Evolutionary conservation across 2,797 vertebrate genomes (phyloP), one percentile per base, ranked within the genome.

Genomic region (Podarcis siculus): DNA sequence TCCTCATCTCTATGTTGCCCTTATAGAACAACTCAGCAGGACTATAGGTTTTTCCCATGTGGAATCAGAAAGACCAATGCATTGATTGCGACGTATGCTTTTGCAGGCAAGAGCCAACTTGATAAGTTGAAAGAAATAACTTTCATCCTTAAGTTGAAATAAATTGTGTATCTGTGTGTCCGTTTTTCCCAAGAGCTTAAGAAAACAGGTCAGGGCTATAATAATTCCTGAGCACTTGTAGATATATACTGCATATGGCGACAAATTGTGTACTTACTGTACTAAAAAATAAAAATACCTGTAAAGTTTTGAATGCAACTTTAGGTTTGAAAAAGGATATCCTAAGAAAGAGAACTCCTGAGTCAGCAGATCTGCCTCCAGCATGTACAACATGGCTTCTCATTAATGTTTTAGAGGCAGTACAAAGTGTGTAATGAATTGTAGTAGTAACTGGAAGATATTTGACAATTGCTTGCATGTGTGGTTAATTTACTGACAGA

Each of bases 401-500:
- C 64, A 79, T 71, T 79, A 71, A 79, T n/a, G 15, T 79, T 15
- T 55, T 64, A 86, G 76, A 79, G 64, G 42, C 21, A 30, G 49
- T 35, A 67, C 67, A 37, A 67, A 67, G 30, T 55, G 76, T 30
- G 32, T 32, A 8, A 79, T 37, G 64, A 32, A 69, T 55, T 55
- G 79, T 86, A 67, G 30, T n/a, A 71, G 79, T 86, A 86, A 71
- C 45, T 67, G 30, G 64, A 45, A 15, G 58, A 64, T 85, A 15
- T 76, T 78, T 86, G 75, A 67, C n/a, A 79, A 49, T 55, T 86
- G 64, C 8, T 55, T 79, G 85, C 42, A 35, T 79, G 64, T 69
- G 45, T 55, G 66, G 66, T 71, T 35, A 79, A 79, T 35, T 55
- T 49, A 45, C 49, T 69, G 39, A 25, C 39, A 67, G 25, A 66